phyloP scores from a whole-genome alignment of 2,113 vertebrate species.

The Myrmecophaga tridactyla region DNA sequence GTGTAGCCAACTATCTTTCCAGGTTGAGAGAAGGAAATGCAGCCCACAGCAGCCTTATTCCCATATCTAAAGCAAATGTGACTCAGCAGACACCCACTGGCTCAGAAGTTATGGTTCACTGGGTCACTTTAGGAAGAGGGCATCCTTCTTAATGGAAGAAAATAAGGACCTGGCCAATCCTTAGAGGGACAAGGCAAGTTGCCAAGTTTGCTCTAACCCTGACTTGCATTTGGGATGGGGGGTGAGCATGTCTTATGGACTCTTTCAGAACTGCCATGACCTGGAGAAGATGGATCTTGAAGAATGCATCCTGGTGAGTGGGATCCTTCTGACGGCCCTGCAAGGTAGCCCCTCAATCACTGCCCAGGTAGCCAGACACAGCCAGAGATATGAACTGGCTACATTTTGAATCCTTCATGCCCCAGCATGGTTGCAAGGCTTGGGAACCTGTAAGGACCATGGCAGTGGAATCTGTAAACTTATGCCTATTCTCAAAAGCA shows the following conservation, averaged over 20 bases:
- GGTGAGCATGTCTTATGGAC: background rate
- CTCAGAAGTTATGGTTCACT: background rate
- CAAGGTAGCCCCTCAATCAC: background rate
- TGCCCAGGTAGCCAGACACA: too few relatives aligned
- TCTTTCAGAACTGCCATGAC: slow-evolving; percentile 92
- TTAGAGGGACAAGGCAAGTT: background rate
- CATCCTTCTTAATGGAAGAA: background rate
- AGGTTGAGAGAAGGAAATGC: background rate
- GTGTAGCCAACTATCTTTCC: background rate
- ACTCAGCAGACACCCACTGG: background rate
- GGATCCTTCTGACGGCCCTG: background rate
- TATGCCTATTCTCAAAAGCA: background rate
- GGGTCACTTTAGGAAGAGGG: background rate
- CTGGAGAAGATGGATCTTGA: slow-evolving; percentile 98
- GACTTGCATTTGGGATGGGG: background rate
- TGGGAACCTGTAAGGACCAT: background rate
- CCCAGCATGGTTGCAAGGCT: background rate
- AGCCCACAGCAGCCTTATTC: background rate
- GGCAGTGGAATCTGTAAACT: background rate
- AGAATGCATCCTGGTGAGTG: slow-evolving; percentile 94
- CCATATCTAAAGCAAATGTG: background rate
- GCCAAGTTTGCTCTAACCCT: background rate
- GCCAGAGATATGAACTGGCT: fast-evolving
- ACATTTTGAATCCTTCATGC: fast-evolving
- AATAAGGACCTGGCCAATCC: background rate